Evolutionary conservation across 2,888 invertebrate species (phyloP).

Genomic region (Chorisops tibialis): DNA sequence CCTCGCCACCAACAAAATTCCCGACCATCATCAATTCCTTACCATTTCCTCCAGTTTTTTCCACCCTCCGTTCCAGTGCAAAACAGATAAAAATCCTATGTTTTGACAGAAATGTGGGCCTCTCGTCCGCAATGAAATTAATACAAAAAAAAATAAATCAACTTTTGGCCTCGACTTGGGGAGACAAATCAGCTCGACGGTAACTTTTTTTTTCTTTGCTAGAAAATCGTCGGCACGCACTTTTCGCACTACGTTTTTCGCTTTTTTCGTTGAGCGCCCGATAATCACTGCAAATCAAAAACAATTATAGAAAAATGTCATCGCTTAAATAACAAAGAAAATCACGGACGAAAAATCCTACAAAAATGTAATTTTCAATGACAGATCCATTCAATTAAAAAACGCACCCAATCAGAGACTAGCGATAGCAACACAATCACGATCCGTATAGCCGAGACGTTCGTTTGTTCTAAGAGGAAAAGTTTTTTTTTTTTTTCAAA

Average conservation of each 20-base stretch:
- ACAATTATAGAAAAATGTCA: neutral
- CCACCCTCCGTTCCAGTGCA: too few relatives aligned
- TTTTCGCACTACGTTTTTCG: neutral
- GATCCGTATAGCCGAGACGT: neutral
- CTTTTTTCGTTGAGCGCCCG: neutral
- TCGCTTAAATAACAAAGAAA: slow-evolving; percentile 1
- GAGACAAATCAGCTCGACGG: neutral
- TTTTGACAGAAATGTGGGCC: too few relatives aligned
- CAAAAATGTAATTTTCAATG: slow-evolving; percentile 11
- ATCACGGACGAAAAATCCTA: slow-evolving; percentile 4
- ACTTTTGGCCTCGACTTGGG: too few relatives aligned
- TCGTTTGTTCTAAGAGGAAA: too few relatives aligned
- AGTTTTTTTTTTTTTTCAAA: too few relatives aligned
- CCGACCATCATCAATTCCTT: too few relatives aligned
- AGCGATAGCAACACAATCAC: neutral
- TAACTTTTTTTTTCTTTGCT: slow-evolving; percentile 3
- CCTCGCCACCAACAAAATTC: too few relatives aligned
- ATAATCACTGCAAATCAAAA: neutral
- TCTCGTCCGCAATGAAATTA: too few relatives aligned
- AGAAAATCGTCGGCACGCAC: neutral
- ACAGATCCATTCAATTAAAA: slow-evolving; percentile 11
- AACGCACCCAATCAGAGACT: neutral
- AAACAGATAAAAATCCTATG: too few relatives aligned
- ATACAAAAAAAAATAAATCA: too few relatives aligned
- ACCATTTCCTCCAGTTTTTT: too few relatives aligned